These are phyloP conservation scores for Siniperca scherzeri DNA, from an alignment of 2,797 vertebrate genomes.

Conservation along the genomic window DNA sequence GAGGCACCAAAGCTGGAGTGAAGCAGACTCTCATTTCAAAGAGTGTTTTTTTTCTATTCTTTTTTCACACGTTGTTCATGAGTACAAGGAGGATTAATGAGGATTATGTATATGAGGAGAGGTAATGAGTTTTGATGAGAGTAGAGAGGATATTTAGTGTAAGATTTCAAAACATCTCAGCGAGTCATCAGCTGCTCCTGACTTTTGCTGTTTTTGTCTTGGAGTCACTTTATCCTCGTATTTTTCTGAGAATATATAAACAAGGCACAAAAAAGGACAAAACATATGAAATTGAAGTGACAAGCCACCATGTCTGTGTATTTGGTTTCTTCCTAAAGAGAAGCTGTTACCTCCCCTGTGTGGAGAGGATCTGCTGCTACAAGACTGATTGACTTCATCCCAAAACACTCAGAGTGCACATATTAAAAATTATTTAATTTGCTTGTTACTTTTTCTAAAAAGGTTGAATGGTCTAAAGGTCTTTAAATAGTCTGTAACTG, in stretches of 20 bases:
- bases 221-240: conserved; percentile 3
- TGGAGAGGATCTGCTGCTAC: conserved; percentile 49
- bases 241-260: not conserved
- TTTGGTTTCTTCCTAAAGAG: not conserved
- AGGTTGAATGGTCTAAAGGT: not conserved
- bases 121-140: conserved; percentile 78
- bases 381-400: not conserved
- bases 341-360: conserved; percentile 35
- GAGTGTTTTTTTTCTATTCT: conserved; percentile 51
- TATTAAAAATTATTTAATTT: not conserved
- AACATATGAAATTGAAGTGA: not conserved
- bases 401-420: not conserved
- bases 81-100: conserved; percentile 77
- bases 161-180: conserved; percentile 75
- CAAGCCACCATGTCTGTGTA: not conserved
- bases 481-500: not conserved
- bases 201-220: conserved; percentile 41
- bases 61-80: conserved; percentile 62
- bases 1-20: conserved; percentile 60
- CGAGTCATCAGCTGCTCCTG: conserved; percentile 39
- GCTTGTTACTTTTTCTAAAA: not conserved
- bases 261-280: not conserved
- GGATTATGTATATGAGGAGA: conserved; percentile 80
- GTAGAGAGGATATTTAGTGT: conserved; percentile 78
- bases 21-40: conserved; percentile 74